Conservation (phyloP, 2,113 vertebrate genomes). For the Rhinopomastus cyanomelas region DNA sequence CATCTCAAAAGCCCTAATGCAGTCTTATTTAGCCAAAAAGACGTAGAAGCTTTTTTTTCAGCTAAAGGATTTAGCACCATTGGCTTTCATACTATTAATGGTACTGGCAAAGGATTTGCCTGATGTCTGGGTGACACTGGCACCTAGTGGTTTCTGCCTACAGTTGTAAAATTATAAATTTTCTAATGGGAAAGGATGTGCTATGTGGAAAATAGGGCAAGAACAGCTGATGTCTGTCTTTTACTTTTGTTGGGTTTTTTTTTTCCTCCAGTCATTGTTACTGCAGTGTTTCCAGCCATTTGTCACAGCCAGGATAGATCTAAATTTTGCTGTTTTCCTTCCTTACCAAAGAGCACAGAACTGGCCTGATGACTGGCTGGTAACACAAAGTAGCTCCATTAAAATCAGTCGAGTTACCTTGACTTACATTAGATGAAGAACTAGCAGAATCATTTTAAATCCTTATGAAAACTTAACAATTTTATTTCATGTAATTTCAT, state of each 20-base stretch:
- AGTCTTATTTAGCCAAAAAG: neutral
- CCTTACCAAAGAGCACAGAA: neutral
- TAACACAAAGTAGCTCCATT: neutral
- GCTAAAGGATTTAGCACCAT: neutral
- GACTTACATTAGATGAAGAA: neutral
- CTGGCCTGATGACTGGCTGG: neutral
- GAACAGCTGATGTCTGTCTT: neutral
- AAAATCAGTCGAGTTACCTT: neutral
- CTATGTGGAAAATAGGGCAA: neutral
- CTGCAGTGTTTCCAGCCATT: neutral
- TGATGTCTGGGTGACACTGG: conserved; percentile 56
- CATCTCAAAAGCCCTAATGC: neutral
- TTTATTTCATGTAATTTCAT: too few relatives aligned
- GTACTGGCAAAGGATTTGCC: neutral
- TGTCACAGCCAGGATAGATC: neutral
- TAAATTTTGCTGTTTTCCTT: neutral
- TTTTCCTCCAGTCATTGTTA: neutral
- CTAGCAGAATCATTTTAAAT: neutral
- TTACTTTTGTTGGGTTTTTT: neutral
- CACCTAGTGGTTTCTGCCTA: conserved; percentile 65
- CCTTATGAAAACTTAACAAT: neutral
- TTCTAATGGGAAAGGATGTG: neutral
- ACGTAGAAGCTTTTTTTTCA: neutral
- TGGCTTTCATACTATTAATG: neutral
- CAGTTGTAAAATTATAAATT: neutral